A percentile compares a stretch with the other conserved stretches of the same genome.
Evolutionary conservation across 2,888 invertebrate genomes (phyloP).

Genomic region (Corythucha ciliata): DNA sequence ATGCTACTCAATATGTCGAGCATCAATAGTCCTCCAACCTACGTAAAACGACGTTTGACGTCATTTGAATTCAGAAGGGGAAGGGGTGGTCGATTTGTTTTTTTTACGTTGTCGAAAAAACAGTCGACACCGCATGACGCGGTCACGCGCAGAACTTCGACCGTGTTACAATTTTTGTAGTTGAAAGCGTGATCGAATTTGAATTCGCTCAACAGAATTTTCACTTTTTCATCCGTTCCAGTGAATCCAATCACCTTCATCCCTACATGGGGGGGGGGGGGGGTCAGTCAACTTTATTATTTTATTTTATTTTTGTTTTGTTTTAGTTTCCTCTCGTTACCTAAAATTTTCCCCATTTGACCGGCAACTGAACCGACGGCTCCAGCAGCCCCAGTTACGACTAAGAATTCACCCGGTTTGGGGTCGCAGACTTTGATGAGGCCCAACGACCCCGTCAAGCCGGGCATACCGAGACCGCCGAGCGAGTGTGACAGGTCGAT

Average conservation of each 20-base stretch:
- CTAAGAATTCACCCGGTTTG: conserved; percentile 60
- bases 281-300: too few relatives aligned
- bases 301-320: too few relatives aligned
- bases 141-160: conserved; percentile 47
- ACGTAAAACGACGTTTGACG: too few relatives aligned
- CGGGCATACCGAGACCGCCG: conserved; percentile 62
- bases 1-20: conserved; percentile 51
- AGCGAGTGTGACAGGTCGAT: conserved; percentile 54
- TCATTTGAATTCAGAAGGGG: too few relatives aligned
- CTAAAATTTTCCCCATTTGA: conserved; percentile 66
- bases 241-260: conserved; percentile 61
- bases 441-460: conserved; percentile 69
- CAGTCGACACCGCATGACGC: conserved; percentile 63
- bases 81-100: too few relatives aligned
- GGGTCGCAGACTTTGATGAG: conserved; percentile 60
- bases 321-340: too few relatives aligned
- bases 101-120: conserved; percentile 71
- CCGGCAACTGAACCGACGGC: conserved; percentile 70
- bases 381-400: conserved; percentile 65
- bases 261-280: too few relatives aligned
- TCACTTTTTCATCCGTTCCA: conserved; percentile 59
- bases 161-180: conserved; percentile 50
- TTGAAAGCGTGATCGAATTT: conserved; percentile 61
- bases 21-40: conserved; percentile 57
- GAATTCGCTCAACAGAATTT: conserved; percentile 54